These are phyloP conservation scores for Garrulus glandarius DNA, from an alignment of 2,797 vertebrate species.

Conservation along the genomic window DNA sequence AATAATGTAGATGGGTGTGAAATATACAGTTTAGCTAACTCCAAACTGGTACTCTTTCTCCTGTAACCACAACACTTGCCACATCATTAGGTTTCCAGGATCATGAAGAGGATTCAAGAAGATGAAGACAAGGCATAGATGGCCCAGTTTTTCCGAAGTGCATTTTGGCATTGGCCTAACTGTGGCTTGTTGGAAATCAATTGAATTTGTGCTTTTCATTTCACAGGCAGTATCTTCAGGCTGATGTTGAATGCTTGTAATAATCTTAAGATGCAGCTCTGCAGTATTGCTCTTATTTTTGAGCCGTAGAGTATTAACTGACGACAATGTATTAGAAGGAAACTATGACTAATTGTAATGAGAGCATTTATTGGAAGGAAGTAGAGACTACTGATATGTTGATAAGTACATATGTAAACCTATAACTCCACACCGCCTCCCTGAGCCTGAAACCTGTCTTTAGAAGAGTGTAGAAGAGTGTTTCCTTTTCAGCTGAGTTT, in stretches of 20 bases:
- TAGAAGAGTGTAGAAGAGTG: background rate
- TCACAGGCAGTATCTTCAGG: background rate
- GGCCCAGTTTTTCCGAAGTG: background rate
- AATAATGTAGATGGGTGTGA: no score
- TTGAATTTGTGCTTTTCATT: background rate
- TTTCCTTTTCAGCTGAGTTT: background rate
- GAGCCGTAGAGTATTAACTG: background rate
- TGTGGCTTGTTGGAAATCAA: background rate
- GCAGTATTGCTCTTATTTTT: background rate
- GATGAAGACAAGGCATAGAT: background rate
- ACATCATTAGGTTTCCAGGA: background rate
- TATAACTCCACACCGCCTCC: background rate
- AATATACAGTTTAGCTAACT: background rate
- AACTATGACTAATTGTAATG: background rate
- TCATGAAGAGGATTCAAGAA: background rate
- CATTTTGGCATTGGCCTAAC: background rate
- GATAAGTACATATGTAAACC: background rate
- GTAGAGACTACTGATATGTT: background rate
- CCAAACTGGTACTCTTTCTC: background rate
- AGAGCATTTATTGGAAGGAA: background rate
- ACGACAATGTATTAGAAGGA: background rate
- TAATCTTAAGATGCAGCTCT: background rate
- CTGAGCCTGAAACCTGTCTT: background rate
- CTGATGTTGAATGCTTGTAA: background rate
- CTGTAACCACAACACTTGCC: accelerated